phyloP scores from a whole-genome alignment of 1,140 invertebrate species.

The Orchestia grillus region DNA sequence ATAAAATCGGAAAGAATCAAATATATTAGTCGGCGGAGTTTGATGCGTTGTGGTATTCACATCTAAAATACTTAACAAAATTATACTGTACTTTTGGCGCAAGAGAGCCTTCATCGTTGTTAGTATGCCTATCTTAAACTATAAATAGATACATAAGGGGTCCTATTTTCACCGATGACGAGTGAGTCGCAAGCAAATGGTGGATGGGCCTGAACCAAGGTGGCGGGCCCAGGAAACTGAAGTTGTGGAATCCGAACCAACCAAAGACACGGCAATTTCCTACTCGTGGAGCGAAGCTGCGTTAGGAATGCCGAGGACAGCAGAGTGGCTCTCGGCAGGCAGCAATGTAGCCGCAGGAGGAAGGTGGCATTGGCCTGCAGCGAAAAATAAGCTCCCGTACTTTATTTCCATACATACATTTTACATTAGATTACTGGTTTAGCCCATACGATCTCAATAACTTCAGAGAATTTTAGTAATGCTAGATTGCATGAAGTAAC shows the following conservation, averaged over 20 bases:
- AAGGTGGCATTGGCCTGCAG: neutral
- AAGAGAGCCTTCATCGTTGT: too few species aligned
- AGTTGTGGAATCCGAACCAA: neutral
- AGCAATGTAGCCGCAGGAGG: neutral
- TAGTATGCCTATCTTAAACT: too few species aligned
- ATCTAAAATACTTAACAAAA: too few species aligned
- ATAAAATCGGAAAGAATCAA: too few species aligned
- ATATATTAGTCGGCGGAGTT: too few species aligned
- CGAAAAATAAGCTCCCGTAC: neutral
- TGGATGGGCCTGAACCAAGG: too few species aligned
- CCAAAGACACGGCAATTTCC: neutral
- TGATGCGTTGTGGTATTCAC: too few species aligned
- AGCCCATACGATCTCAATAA: neutral
- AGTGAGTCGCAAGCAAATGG: neutral
- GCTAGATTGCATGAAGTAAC: neutral
- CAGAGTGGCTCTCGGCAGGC: neutral
- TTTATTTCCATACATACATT: neutral
- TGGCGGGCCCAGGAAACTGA: neutral
- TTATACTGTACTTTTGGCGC: too few species aligned
- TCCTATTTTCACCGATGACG: too few species aligned
- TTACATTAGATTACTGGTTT: neutral
- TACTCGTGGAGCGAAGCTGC: neutral
- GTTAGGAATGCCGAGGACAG: neutral
- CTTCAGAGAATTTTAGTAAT: neutral
- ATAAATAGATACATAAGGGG: too few species aligned